A percentile compares a stretch with the other conserved stretches of the same genome.
Conservation (phyloP, 2,113 vertebrate genomes). For the Camelus dromedarius region DNA sequence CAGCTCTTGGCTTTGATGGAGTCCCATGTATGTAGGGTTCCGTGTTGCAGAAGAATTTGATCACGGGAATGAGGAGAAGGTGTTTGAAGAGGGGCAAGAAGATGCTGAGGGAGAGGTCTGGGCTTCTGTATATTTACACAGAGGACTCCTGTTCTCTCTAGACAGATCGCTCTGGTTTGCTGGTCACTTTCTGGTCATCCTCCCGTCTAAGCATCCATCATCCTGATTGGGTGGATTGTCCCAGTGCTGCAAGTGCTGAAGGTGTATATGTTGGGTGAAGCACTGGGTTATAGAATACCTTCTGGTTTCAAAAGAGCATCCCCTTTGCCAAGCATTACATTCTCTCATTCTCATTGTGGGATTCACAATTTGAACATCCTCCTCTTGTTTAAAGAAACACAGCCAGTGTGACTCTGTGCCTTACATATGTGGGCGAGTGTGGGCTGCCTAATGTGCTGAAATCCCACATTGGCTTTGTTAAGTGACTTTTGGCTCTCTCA, state of each 20-base stretch:
- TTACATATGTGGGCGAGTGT: neutral
- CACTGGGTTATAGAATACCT: neutral
- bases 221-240: neutral
- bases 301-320: neutral
- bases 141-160: neutral
- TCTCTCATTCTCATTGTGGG: neutral
- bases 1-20: neutral
- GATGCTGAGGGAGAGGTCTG: neutral
- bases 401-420: neutral
- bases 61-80: neutral
- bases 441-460: neutral
- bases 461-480: neutral
- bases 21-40: fast-evolving
- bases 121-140: neutral
- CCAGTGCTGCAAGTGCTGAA: neutral
- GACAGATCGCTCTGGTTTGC: neutral
- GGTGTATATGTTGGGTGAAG: neutral
- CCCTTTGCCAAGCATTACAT: neutral
- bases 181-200: neutral
- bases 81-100: neutral
- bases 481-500: neutral
- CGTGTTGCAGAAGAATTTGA: neutral
- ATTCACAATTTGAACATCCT: neutral
- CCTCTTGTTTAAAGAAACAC: neutral
- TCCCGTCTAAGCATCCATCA: neutral